Evolutionary conservation across 1,140 invertebrate genomes (phyloP), one percentile per base, ranked within the genome.

Genomic region (Cryptotermes secundus): DNA sequence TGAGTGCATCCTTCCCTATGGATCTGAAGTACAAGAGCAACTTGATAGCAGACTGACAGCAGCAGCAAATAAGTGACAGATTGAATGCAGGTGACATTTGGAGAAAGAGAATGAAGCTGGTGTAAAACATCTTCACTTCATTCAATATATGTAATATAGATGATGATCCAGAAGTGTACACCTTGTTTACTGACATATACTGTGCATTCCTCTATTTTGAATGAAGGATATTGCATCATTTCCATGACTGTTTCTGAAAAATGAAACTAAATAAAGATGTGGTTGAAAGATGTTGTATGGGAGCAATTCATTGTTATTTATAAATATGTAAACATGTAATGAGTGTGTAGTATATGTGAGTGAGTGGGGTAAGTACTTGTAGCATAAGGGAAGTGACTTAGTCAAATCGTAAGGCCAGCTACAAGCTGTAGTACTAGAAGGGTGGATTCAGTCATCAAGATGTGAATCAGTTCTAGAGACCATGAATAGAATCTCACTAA

Each of bases 331-430:
- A 72, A 72, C 26, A 72, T 26, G 31, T 72, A 72, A 12, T 31
- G 59, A 72, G 26, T 72, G 59, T 72, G 59, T 72, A 72, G n/a
- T 72, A 31, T 72, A 31, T 72, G n/a, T 72, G 59, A 65, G 59
- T 65, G 59, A 72, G 26, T 59, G 9, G 45, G 59, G 59, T 72
- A 72, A 72, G 10, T 72, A 3, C 6, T 59, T 59, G 3, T 19
- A 49, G 45, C 22, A 16, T 49, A 19, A 49, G 45, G 45, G 45
- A 14, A 49, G 31, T 31, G 26, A 72, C 16, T n/a, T n/a, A 31
- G 59, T 9, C 59, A 12, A 72, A 72, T 6, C 1, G 59, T 22
- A 26, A 72, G 7, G 0, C 1, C 10, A 14, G 26, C 26, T 31
- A 26, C 9, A 26, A 72, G n/a, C n/a, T 31, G n/a, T 72, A 72